phyloP scores from a whole-genome alignment of 2,113 vertebrate genomes.

The Lipophrys pholis region DNA sequence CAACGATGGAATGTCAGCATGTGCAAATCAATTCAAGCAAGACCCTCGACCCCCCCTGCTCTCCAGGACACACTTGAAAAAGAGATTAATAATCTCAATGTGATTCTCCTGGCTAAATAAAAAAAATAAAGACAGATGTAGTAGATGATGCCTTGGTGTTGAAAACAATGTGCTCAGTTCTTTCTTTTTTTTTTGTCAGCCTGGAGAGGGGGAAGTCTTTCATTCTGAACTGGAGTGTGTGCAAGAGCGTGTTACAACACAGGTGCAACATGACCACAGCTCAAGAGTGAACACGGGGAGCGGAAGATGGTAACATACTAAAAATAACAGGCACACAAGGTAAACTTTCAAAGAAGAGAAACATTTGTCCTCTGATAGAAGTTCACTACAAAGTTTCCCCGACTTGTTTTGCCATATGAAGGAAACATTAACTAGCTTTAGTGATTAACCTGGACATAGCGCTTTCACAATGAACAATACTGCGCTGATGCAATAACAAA shows the following conservation, averaged over 20 bases:
- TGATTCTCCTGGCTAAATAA: too few relatives aligned
- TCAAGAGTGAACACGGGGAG: neutral
- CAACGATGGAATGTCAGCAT: slow-evolving; percentile 31
- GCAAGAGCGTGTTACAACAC: neutral
- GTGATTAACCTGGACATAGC: neutral
- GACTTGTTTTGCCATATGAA: neutral
- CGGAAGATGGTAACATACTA: neutral
- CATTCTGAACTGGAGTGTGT: neutral
- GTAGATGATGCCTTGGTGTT: slow-evolving; percentile 8
- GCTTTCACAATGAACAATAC: neutral
- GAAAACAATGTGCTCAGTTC: neutral
- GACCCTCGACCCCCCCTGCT: too few relatives aligned
- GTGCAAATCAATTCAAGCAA: slow-evolving; percentile 48
- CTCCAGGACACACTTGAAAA: too few relatives aligned
- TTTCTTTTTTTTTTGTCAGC: neutral
- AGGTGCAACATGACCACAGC: neutral
- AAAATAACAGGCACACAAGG: neutral
- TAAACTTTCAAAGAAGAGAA: neutral
- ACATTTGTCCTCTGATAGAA: neutral
- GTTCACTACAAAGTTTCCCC: neutral
- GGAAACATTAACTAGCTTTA: neutral
- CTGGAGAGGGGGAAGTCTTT: neutral
- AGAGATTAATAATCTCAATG: too few relatives aligned
- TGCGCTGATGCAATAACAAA: too few relatives aligned
- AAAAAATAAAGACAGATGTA: too few relatives aligned